Percentiles rank a stretch among this genome's conserved stretches.
These are phyloP conservation scores for Nestor notabilis DNA, from an alignment of 2,113 vertebrate genomes.

Conservation along the genomic window DNA sequence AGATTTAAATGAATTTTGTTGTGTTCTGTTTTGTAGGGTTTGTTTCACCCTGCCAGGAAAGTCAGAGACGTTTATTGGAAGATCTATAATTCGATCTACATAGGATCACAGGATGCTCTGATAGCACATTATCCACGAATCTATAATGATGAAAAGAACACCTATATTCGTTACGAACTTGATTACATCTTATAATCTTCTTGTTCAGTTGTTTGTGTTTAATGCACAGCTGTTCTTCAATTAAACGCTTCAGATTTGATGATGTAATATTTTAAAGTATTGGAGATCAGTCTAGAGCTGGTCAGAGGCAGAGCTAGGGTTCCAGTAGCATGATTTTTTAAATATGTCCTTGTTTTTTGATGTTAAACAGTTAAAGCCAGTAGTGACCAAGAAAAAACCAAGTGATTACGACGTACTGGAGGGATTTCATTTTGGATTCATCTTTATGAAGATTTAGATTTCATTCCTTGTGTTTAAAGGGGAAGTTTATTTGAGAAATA, in stretches of 20 bases:
- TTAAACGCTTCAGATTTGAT: conserved; percentile 76
- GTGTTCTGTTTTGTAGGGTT: conserved; percentile 78
- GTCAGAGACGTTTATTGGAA: conserved; percentile 99
- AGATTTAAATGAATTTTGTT: background rate
- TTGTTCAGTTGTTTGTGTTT: conserved; percentile 73
- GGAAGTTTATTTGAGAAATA: conserved; percentile 95
- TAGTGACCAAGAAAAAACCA: conserved; percentile 79
- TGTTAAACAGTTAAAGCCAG: conserved; percentile 79
- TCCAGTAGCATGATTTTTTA: conserved; percentile 84
- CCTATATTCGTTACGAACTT: conserved; percentile 94
- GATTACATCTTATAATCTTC: conserved; percentile 92
- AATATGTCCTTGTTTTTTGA: conserved; percentile 80
- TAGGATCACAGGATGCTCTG: conserved; percentile 96
- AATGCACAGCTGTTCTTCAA: conserved; percentile 78
- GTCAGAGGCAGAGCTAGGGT: conserved; percentile 78
- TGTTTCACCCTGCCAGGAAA: conserved; percentile 97
- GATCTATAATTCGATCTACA: conserved; percentile 99
- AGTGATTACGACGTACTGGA: conserved; percentile 77
- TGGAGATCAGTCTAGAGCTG: conserved; percentile 73
- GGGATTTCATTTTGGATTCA: conserved; percentile 77
- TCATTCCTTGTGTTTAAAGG: conserved; percentile 89
- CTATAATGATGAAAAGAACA: conserved; percentile 99
- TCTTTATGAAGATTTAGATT: conserved; percentile 82
- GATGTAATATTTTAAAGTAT: conserved; percentile 78
- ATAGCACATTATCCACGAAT: conserved; percentile 97